Base-by-base conservation (phyloP, 1,140 invertebrate species). In the Microplitis demolitor region DNA sequence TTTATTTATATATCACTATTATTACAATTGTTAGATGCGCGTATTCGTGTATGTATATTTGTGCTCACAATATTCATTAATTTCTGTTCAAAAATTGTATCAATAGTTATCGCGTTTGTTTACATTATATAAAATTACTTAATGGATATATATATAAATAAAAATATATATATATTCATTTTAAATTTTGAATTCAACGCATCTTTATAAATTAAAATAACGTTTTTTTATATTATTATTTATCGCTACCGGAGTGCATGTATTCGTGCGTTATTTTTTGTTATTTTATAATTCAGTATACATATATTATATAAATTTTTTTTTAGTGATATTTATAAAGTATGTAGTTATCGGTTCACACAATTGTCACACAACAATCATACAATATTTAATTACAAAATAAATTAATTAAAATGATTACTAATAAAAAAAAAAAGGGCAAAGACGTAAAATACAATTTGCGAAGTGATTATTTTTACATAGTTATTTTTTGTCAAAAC, bases 241-340 rank as follows among this genome's bases (percentile, higher is more conserved):
- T 69, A 54, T 74, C 54, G 72, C 72, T 74, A 66, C 33, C 67
- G 51, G 51, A 69, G 5, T 75, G 66, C 74, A 72, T 75, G 67
- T 71, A 75, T 72, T 64, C 72, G 72, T 73, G 72, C 72, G 72
- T 73, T 9, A 53, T 50, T 53, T 66, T 31, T 68, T 56, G 14
- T 66, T 8, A 51, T 51, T 66, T 53, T 50, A 50, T 8, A 50
- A 50, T 68, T 56, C 54, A 33, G 13, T 50, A 24, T 24, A 24
- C 24, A 24, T 24, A 24, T 24, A 24, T 24, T 24, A 24, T 24
- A 24, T 24, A 24, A 1, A 24, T 24, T 24, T 37, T 51, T 51
- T 67, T 51, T 51, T 34, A 53, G 14, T 67, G 13, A 56, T 33
- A 31, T 16, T 16, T 31, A 34, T 34, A 69, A 37, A 35, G 24